Evolutionary conservation across 2,797 vertebrate genomes (phyloP), one percentile per base, ranked within the genome.

Genomic region (Acanthiza pusilla): DNA sequence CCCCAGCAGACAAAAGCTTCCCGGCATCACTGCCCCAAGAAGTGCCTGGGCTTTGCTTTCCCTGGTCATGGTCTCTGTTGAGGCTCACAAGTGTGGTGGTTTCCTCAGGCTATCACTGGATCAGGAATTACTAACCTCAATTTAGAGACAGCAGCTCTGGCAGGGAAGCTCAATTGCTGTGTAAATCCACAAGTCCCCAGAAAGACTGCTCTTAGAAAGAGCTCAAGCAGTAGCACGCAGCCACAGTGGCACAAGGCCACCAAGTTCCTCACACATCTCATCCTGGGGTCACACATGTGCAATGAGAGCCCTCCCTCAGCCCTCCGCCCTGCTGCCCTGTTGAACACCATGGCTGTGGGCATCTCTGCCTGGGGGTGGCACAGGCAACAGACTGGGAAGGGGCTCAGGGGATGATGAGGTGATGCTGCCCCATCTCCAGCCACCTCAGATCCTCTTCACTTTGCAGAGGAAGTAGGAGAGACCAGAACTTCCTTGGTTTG

Each of bases 61-160:
- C 61, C 25, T 4, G 3, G 30, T 16, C 2, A 0, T 4, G 21
- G 32, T 45, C 34, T 18, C 1, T 12, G 27, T 8, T 26, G 62
- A 72, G 40, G n/a, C 34, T 81, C 22, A 18, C 1, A 27, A 17
- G 16, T 2, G 3, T 3, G 32, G 47, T n/a, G 57, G 2, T 34
- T 32, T 60, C 43, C n/a, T n/a, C 54, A 10, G 11, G 61, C 45
- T 85, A 92, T 91, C 76, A n/a, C 25, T 36, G 27, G 36, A 30
- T 60, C 0, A 0, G 72, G 65, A 93, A 77, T 73, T 27, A 53
- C 32, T 29, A n/a, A 20, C 20, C 30, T 63, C 48, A 25, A 7
- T 34, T 20, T 50, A 62, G 61, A 58, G 72, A 12, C 16, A 84
- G 60, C 55, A 58, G 77, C 10, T 45, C 18, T 11, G 32, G 25